A percentile compares a stretch with the other conserved stretches of the same genome.
Evolutionary conservation across 2,888 invertebrate species (phyloP).

Genomic region (Noctua pronuba): DNA sequence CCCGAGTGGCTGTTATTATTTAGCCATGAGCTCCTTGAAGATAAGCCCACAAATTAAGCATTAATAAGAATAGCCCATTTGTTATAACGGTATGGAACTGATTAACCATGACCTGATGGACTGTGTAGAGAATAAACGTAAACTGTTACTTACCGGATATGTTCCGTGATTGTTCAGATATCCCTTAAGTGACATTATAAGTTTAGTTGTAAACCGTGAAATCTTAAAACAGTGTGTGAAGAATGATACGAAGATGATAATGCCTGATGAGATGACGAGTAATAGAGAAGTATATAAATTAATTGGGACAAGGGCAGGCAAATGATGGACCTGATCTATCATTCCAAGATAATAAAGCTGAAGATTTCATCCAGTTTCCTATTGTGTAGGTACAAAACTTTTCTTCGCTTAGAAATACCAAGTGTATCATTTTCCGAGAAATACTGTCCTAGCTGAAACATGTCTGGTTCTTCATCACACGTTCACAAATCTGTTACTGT

Average conservation of each 20-base stretch:
- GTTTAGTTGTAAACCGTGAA: too few species aligned
- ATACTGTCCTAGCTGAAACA: background rate
- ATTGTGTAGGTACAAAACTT: background rate
- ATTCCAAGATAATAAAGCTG: background rate
- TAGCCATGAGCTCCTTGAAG: too few species aligned
- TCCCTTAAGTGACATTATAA: too few species aligned
- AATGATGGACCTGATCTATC: background rate
- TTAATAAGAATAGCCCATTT: too few species aligned
- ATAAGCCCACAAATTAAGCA: too few species aligned
- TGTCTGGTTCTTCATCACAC: conserved; percentile 19
- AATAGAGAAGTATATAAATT: background rate
- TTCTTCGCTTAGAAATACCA: background rate
- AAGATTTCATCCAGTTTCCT: background rate
- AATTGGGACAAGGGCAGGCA: background rate
- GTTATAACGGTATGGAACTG: too few species aligned
- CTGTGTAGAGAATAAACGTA: too few species aligned
- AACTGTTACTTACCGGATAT: too few species aligned
- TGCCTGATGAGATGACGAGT: background rate
- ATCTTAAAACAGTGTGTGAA: too few species aligned
- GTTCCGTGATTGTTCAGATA: too few species aligned
- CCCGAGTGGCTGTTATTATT: too few species aligned
- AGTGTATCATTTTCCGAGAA: background rate
- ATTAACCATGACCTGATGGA: too few species aligned
- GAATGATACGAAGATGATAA: background rate
- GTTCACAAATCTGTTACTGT: conserved; percentile 35